These are phyloP conservation scores for Hetaerina titia DNA, from an alignment of 2,888 invertebrate genomes.

Conservation along the genomic window DNA sequence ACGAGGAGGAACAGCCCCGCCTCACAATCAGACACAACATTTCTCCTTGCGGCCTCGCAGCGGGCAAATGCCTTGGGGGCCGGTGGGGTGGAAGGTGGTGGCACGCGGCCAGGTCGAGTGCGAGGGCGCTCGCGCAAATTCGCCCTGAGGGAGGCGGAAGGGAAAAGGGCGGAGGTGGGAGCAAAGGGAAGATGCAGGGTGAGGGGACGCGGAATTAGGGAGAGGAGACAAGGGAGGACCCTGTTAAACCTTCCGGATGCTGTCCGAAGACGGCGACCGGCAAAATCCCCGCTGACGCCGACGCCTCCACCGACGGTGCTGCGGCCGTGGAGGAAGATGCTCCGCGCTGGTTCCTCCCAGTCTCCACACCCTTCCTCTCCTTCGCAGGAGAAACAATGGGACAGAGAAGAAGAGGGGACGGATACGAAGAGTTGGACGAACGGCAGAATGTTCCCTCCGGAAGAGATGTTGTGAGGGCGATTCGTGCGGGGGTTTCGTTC, in stretches of 20 bases:
- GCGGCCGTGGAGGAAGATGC: not conserved
- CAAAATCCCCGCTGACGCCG: not conserved
- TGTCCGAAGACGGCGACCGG: not conserved
- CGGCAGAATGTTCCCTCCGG: not conserved
- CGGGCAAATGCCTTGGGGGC: not conserved
- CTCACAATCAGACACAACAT: conserved; percentile 24
- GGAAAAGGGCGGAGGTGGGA: not conserved
- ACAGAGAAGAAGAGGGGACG: not conserved
- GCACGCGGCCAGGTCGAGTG: not conserved
- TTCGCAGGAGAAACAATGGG: not conserved
- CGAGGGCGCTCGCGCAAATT: not conserved
- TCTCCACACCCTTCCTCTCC: not conserved
- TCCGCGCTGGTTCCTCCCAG: not conserved
- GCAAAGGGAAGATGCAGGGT: not conserved
- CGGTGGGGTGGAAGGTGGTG: not conserved
- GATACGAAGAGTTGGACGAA: not conserved
- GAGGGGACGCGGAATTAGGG: not conserved
- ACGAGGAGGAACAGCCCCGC: not conserved
- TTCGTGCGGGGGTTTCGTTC: not conserved
- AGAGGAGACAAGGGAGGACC: not conserved
- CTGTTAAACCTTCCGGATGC: not conserved
- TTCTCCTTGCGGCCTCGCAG: not conserved
- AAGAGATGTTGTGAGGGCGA: not conserved
- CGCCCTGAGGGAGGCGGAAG: not conserved
- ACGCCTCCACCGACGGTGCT: not conserved